These are phyloP conservation scores for Umimayanthus chanpuru DNA, from an alignment of 92 coral and sea anemone species.

Conservation along the genomic window DNA sequence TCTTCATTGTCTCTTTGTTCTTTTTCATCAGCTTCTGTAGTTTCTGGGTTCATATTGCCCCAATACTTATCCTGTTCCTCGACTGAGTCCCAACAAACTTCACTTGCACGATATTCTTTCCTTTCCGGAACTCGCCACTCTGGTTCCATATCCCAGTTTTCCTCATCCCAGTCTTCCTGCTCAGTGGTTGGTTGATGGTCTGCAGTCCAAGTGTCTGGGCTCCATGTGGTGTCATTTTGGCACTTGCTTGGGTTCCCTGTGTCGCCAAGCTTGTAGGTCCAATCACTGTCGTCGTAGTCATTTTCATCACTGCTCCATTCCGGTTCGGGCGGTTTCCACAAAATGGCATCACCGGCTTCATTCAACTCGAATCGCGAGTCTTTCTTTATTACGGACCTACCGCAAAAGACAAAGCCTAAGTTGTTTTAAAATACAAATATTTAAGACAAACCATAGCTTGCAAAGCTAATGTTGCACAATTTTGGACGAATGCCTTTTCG, in stretches of 20 bases:
- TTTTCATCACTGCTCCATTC: constrained; percentile 69
- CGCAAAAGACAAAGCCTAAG: background rate
- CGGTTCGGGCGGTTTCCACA: constrained; percentile 60
- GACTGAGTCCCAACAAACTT: constrained; percentile 27
- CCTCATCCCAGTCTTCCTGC: constrained; percentile 53
- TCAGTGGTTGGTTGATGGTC: background rate
- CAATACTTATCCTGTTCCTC: constrained; percentile 14
- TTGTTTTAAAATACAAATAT: background rate
- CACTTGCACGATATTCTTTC: background rate
- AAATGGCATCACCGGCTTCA: constrained; percentile 60
- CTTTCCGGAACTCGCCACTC: constrained; percentile 21
- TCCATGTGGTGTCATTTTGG: background rate
- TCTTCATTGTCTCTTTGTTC: background rate
- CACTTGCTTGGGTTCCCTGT: background rate
- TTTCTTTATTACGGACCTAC: constrained; percentile 60
- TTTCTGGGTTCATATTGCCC: background rate
- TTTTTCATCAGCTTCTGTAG: background rate
- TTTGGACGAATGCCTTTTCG: background rate
- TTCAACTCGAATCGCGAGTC: constrained; percentile 55
- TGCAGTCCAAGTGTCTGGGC: constrained; percentile 4
- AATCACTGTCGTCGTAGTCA: constrained; percentile 43
- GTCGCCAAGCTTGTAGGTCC: constrained; percentile 22
- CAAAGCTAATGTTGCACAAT: background rate
- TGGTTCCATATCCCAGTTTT: background rate
- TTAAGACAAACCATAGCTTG: background rate